These are phyloP conservation scores for Apostichopus parvimensis DNA, from an alignment of 35 echinoderm and acorn worm species.

Conservation along the genomic window DNA sequence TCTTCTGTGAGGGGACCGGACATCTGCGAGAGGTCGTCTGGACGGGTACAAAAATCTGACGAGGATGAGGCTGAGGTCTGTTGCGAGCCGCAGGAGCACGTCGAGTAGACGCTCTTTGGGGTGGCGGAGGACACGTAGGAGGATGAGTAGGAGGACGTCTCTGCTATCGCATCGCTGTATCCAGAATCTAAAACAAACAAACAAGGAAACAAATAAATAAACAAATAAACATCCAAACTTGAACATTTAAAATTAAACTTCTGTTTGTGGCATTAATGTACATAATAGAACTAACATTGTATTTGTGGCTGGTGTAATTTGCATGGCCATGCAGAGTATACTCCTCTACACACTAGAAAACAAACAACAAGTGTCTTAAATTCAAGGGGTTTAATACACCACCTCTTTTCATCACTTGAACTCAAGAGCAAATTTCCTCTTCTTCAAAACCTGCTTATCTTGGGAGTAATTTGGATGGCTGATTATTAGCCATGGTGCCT, in stretches of 20 bases:
- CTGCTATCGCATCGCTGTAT: slow-evolving; percentile 57
- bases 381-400: no score
- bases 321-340: no score
- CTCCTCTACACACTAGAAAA: no score
- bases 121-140: slow-evolving; percentile 43
- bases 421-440: not conserved
- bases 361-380: no score
- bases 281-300: no score
- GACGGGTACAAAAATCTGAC: slow-evolving; percentile 42
- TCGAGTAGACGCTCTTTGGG: slow-evolving; percentile 49
- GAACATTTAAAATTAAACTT: no score
- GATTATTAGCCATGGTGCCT: not conserved
- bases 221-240: no score
- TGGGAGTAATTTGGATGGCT: not conserved
- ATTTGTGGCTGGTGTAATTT: no score
- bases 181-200: slow-evolving; percentile 44
- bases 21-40: slow-evolving; percentile 76
- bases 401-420: not conserved
- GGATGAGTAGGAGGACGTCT: slow-evolving; percentile 47
- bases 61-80: slow-evolving; percentile 41
- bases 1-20: slow-evolving; percentile 85
- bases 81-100: slow-evolving; percentile 51
- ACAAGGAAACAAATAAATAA: not conserved
- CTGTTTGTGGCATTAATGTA: no score
- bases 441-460: not conserved